Evolutionary conservation across 64 coral and sea anemone genomes (phyloP).

Genomic region (Montipora cactus): DNA sequence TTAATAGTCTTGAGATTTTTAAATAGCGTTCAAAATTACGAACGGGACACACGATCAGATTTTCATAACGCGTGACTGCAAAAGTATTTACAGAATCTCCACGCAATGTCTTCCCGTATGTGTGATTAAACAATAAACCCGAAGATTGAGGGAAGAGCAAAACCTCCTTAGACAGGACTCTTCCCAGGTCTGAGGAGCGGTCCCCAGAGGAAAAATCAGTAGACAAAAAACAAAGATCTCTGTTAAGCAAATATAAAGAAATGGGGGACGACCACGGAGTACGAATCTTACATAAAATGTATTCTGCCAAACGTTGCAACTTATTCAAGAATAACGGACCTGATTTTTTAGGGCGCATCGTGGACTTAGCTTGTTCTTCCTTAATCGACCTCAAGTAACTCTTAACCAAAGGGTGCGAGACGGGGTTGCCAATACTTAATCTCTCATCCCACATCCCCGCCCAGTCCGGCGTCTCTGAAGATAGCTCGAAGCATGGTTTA

Average conservation of each 20-base stretch:
- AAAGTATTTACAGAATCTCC: background rate
- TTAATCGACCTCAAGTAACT: background rate
- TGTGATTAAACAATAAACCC: constrained; percentile 22
- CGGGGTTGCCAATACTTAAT: constrained; percentile 5
- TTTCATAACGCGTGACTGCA: background rate
- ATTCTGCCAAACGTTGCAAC: background rate
- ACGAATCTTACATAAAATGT: background rate
- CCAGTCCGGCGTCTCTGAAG: background rate
- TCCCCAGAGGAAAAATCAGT: constrained; percentile 9
- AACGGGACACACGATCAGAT: background rate
- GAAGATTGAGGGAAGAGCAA: background rate
- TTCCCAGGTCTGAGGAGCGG: background rate
- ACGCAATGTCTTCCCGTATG: constrained; percentile 7
- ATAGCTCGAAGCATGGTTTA: background rate
- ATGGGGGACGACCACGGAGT: background rate
- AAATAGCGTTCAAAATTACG: background rate
- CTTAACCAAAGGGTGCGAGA: background rate
- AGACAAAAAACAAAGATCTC: constrained; percentile 4
- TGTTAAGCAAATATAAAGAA: background rate
- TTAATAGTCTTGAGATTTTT: background rate
- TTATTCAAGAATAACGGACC: constrained; percentile 37
- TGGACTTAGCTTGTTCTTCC: too few relatives aligned
- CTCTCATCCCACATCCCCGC: constrained; percentile 7
- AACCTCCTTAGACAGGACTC: background rate
- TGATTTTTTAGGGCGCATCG: too few relatives aligned